A percentile compares a stretch with the other conserved stretches of the same genome.
phyloP scores from a whole-genome alignment of 2,888 invertebrate species.

The Phorcus lineatus region DNA sequence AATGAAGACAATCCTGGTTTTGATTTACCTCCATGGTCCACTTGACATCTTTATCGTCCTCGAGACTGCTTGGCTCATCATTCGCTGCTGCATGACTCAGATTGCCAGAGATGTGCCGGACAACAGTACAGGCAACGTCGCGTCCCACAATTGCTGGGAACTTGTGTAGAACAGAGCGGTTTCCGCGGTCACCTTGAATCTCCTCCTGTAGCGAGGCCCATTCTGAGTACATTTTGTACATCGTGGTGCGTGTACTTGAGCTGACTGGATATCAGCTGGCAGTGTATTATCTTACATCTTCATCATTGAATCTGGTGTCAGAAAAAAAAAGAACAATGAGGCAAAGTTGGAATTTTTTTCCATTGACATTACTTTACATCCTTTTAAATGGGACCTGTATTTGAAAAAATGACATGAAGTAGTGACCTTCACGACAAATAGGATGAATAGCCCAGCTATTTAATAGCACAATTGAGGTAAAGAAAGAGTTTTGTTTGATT shows the following conservation, averaged over 20 bases:
- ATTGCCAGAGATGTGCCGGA: slow-evolving; percentile 85
- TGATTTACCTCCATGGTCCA: slow-evolving; percentile 84
- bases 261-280: not conserved
- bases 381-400: no score
- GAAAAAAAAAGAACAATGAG: not conserved
- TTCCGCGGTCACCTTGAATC: slow-evolving; percentile 73
- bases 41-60: slow-evolving; percentile 84
- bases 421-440: no score
- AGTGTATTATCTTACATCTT: not conserved
- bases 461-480: no score
- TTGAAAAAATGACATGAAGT: no score
- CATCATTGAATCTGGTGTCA: not conserved
- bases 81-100: slow-evolving; percentile 80
- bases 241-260: not conserved
- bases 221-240: slow-evolving; percentile 74
- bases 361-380: no score
- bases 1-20: no score
- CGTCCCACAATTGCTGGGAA: slow-evolving; percentile 84
- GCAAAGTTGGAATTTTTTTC: no score
- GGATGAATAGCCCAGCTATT: no score
- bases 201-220: slow-evolving; percentile 76
- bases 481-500: no score
- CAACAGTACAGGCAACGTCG: slow-evolving; percentile 88
- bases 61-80: slow-evolving; percentile 86
- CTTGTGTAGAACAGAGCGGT: slow-evolving; percentile 83